These are phyloP conservation scores for Theristicus caerulescens DNA, from an alignment of 2,113 vertebrate species.

Conservation along the genomic window DNA sequence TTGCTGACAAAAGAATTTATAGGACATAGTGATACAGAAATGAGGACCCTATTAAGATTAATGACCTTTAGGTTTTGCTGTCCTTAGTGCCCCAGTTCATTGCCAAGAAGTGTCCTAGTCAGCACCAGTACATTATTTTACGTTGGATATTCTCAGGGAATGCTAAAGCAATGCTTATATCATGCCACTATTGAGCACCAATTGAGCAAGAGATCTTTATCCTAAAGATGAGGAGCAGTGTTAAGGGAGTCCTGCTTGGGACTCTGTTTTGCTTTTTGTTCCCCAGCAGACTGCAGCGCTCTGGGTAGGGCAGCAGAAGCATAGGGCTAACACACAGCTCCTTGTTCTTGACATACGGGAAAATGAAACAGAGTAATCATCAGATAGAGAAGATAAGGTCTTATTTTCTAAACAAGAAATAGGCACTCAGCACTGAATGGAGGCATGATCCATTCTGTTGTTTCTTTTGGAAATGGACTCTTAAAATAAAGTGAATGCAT, in stretches of 20 bases:
- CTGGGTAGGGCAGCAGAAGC: not conserved
- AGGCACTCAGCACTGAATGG: not conserved
- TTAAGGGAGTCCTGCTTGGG: not conserved
- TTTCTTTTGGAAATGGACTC: not conserved
- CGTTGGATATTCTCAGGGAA: not conserved
- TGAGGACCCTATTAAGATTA: not conserved
- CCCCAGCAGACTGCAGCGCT: not conserved
- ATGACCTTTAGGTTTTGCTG: not conserved
- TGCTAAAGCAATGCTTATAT: not conserved
- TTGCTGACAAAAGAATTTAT: not conserved
- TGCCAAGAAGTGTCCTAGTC: not conserved
- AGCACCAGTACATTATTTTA: not conserved
- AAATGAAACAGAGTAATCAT: not conserved
- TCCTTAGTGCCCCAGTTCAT: not conserved
- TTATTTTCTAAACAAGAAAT: not conserved
- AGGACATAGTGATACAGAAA: not conserved
- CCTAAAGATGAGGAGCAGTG: not conserved
- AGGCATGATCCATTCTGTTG: not conserved
- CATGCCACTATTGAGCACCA: rapidly evolving
- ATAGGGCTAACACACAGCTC: not conserved
- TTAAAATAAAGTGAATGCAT: not conserved
- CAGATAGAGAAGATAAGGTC: not conserved
- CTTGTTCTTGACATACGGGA: not conserved
- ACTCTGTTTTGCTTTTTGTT: not conserved
- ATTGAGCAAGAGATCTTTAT: not conserved